Base-by-base conservation (phyloP, 2,888 invertebrate species). In the Thereva unica region DNA sequence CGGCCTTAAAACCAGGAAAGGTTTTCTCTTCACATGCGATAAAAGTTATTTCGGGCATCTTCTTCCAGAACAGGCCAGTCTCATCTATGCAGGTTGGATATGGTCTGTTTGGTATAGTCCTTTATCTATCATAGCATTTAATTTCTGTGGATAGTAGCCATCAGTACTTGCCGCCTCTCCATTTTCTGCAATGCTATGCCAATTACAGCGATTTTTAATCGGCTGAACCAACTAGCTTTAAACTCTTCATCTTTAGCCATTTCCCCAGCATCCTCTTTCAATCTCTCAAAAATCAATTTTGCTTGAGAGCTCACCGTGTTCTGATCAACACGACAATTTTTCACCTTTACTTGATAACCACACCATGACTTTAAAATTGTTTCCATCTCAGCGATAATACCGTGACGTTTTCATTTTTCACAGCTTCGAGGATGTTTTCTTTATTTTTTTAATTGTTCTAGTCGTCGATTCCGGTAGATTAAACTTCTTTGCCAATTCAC, bases 271-370 rank as follows among this genome's bases (percentile, higher is more conserved):
- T 63, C 38, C 4, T 50, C 12, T 50, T 63, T 63, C 6, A 63
- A 9, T 63, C 12, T 63, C 38, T 63, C n/a, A 63, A 63, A 63
- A 38, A 63, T 59, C 44, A 12, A 50, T 40, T n/a, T n/a, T n/a
- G n/a, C n/a, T n/a, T n/a, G n/a, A n/a, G n/a, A n/a, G n/a, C n/a
- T n/a, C n/a, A n/a, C n/a, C n/a, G n/a, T n/a, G n/a, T n/a, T n/a
- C n/a, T n/a, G n/a, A n/a, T n/a, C n/a, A n/a, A n/a, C n/a, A 50
- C 50, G 63, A 63, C 35, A 63, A 63, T 63, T 63, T 49, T 63
- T 63, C 50, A 63, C n/a, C 5, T 10, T 38, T 38, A 63, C 63
- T 63, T 63, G 63, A 63, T 63, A 38, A 63, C 40, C 63, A 50
- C 63, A 63, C 50, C 50, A 63, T 50, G 40, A 49, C 23, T 63